Conservation (phyloP, 2,888 invertebrate genomes). For the Archaeoteleia sp. region DNA sequence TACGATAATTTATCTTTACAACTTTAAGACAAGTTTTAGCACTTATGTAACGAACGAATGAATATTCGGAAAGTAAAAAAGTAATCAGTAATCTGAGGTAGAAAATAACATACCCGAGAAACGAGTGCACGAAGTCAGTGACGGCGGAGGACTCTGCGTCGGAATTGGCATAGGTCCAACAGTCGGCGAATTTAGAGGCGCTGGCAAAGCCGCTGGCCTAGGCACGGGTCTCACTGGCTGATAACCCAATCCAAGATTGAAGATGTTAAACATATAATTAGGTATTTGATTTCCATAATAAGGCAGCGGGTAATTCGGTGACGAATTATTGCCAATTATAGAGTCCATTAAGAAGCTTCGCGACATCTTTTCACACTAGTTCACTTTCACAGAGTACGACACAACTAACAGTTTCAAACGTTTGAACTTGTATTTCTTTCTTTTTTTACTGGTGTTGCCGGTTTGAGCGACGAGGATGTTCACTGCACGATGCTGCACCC, state of each 20-base stretch:
- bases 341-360: slow-evolving; percentile 89
- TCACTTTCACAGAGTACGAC: slow-evolving; percentile 1
- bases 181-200: slow-evolving; percentile 60
- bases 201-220: slow-evolving; percentile 61
- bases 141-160: slow-evolving; percentile 67
- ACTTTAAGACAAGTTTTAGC: too few relatives aligned
- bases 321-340: slow-evolving; percentile 80
- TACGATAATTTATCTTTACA: too few relatives aligned
- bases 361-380: slow-evolving; percentile 80
- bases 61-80: too few relatives aligned
- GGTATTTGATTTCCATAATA: slow-evolving; percentile 74
- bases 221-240: slow-evolving; percentile 70
- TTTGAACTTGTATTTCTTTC: too few relatives aligned
- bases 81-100: too few relatives aligned
- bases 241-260: slow-evolving; percentile 70
- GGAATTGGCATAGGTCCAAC: slow-evolving; percentile 56
- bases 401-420: slow-evolving; percentile 7
- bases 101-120: too few relatives aligned
- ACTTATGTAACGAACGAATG: too few relatives aligned
- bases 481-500: slow-evolving; percentile 57
- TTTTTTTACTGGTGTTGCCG: too few relatives aligned
- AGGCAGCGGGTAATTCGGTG: slow-evolving; percentile 75
- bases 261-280: slow-evolving; percentile 73
- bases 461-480: too few relatives aligned
- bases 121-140: too few relatives aligned